Conservation (phyloP, 2,888 invertebrate species). For the Parelbella ahira region DNA sequence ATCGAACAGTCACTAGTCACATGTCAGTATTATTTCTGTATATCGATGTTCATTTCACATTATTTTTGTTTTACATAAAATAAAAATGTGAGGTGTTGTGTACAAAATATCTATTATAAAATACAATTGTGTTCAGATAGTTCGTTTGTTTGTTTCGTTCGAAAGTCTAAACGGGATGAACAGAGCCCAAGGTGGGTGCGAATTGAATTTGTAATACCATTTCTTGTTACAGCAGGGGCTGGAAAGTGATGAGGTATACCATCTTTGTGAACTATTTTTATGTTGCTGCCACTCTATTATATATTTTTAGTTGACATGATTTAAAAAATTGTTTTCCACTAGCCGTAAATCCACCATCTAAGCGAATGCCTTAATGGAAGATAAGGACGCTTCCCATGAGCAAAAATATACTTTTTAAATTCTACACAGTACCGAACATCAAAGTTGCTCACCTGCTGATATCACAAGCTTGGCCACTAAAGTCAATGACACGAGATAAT, state of each 20-base stretch:
- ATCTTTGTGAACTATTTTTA: constrained; percentile 79
- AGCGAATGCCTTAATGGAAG: constrained; percentile 76
- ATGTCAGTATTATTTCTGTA: constrained; percentile 30
- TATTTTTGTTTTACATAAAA: constrained; percentile 30
- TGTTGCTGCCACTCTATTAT: constrained; percentile 79
- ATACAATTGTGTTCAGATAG: constrained; percentile 20
- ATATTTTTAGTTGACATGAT: constrained; percentile 73
- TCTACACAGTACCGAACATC: constrained; percentile 56
- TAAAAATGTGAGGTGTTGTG: constrained; percentile 24
- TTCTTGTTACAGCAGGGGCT: constrained; percentile 92
- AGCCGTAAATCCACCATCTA: constrained; percentile 66
- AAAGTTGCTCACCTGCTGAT: constrained; percentile 57
- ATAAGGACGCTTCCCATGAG: constrained; percentile 76
- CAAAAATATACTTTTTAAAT: constrained; percentile 59
- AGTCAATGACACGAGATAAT: constrained; percentile 11
- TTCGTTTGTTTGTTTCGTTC: constrained; percentile 31
- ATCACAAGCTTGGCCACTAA: constrained; percentile 57
- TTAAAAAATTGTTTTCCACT: constrained; percentile 74
- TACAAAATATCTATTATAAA: constrained; percentile 23
- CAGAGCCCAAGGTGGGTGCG: constrained; percentile 78
- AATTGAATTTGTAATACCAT: constrained; percentile 79
- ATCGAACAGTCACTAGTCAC: constrained; percentile 24
- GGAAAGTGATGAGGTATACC: constrained; percentile 94
- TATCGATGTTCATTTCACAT: constrained; percentile 32
- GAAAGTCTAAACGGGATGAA: constrained; percentile 50